Conservation (phyloP, 2,797 vertebrate species). For the Paratrypauchen microcephalus region DNA sequence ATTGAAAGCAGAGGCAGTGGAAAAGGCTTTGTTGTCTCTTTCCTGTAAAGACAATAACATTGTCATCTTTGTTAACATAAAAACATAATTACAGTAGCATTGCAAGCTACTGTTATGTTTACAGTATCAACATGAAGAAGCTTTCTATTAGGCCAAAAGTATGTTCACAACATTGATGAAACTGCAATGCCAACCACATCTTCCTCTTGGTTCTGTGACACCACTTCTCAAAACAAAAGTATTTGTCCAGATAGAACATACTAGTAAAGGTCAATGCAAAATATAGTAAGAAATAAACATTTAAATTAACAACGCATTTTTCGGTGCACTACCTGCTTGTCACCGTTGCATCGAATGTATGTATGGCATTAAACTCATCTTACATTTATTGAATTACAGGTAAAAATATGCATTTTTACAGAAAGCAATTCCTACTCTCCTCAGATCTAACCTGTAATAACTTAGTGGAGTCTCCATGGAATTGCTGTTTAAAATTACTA, state of each 20-base stretch:
- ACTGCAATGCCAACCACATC: constrained; percentile 13
- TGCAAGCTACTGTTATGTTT: neutral
- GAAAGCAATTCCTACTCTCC: too few relatives aligned
- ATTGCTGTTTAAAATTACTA: too few relatives aligned
- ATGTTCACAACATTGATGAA: neutral
- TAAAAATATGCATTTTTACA: too few relatives aligned
- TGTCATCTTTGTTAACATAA: too few relatives aligned
- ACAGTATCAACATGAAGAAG: neutral
- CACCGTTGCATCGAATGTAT: too few relatives aligned
- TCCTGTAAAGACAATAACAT: constrained; percentile 48
- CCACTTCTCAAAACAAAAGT: constrained; percentile 24
- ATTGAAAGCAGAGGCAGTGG: constrained; percentile 11
- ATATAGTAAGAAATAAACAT: neutral
- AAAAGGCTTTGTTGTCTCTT: constrained; percentile 12
- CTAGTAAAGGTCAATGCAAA: neutral
- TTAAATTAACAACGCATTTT: too few relatives aligned
- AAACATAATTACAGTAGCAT: too few relatives aligned
- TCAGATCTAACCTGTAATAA: too few relatives aligned
- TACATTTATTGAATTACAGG: too few relatives aligned
- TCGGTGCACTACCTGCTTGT: too few relatives aligned
- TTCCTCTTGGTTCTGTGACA: constrained; percentile 52
- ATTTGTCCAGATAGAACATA: constrained; percentile 3
- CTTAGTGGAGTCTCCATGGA: too few relatives aligned
- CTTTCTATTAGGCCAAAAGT: neutral
- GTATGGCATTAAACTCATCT: too few relatives aligned